Evolutionary conservation across 23 tunicate species (phyloP).

Genomic region (Botrylloides violaceus): DNA sequence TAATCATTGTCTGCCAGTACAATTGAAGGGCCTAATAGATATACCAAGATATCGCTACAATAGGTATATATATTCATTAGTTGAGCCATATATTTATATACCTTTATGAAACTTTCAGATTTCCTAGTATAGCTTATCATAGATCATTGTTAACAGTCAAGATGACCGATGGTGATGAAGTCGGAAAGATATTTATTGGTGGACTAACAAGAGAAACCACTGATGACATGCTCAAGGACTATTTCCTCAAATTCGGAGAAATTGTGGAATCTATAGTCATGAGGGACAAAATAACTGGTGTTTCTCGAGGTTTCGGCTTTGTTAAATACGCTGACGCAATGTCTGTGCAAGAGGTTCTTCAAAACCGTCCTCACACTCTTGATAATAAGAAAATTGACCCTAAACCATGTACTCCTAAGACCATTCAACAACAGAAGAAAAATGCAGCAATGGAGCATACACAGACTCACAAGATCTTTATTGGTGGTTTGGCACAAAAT

Average conservation of each 20-base stretch:
- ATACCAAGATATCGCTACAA: no score
- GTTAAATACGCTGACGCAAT: slow-evolving; percentile 51
- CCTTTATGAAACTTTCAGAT: no score
- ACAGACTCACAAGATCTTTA: slow-evolving; percentile 63
- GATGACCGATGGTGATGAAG: slow-evolving; percentile 33
- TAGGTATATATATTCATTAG: no score
- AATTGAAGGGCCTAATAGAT: no score
- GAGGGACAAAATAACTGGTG: slow-evolving; percentile 65
- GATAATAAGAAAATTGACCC: slow-evolving; percentile 92
- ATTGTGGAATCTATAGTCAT: slow-evolving; percentile 71
- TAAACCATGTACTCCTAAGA: slow-evolving; percentile 82
- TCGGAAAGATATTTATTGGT: slow-evolving; percentile 87
- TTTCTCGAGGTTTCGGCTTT: slow-evolving; percentile 88
- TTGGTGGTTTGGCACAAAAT: slow-evolving; percentile 87
- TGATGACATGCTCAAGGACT: slow-evolving; percentile 41
- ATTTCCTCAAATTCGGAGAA: slow-evolving; percentile 56
- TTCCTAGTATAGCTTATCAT: no score
- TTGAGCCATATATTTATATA: no score
- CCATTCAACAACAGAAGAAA: slow-evolving; percentile 67
- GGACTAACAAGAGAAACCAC: slow-evolving; percentile 71
- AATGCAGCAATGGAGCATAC: slow-evolving; percentile 25
- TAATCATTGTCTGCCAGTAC: no score
- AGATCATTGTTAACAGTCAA: not conserved
- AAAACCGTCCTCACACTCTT: slow-evolving; percentile 65
- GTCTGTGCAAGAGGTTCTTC: slow-evolving; percentile 55